Evolutionary conservation across 2,888 invertebrate species (phyloP).

Genomic region (Globia sparganii): DNA sequence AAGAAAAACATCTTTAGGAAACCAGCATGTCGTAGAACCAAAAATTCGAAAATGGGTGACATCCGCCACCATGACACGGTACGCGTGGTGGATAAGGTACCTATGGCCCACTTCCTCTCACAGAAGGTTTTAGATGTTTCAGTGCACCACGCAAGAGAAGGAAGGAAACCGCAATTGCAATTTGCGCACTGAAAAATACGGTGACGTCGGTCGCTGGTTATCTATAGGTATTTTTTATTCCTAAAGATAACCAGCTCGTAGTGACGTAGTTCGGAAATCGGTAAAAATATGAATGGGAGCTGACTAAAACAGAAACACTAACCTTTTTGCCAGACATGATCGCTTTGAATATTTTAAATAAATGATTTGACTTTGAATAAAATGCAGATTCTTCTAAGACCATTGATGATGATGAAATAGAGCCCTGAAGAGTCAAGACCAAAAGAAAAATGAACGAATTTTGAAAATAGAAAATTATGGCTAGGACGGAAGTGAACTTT

Average conservation of each 20-base stretch:
- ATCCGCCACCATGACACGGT: no score
- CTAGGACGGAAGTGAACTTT: neutral
- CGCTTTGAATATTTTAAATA: no score
- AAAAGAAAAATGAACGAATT: neutral
- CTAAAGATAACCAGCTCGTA: neutral
- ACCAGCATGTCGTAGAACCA: neutral
- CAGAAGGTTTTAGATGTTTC: neutral
- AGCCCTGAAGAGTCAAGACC: neutral
- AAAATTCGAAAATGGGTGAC: neutral
- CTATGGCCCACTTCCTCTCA: neutral
- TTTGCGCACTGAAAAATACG: conserved; percentile 3
- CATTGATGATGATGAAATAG: neutral
- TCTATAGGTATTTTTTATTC: neutral
- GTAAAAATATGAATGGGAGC: neutral
- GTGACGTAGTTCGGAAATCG: neutral
- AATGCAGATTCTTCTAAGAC: neutral
- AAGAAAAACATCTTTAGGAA: neutral
- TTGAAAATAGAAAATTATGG: neutral
- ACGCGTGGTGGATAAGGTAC: no score
- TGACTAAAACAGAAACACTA: neutral
- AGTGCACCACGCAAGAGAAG: neutral
- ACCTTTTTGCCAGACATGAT: neutral
- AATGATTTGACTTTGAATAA: no score
- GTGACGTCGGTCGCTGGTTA: conserved; percentile 14
- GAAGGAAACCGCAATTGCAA: neutral